Conservation (phyloP, 2,797 vertebrate species). For the Neosalanx taihuensis region DNA sequence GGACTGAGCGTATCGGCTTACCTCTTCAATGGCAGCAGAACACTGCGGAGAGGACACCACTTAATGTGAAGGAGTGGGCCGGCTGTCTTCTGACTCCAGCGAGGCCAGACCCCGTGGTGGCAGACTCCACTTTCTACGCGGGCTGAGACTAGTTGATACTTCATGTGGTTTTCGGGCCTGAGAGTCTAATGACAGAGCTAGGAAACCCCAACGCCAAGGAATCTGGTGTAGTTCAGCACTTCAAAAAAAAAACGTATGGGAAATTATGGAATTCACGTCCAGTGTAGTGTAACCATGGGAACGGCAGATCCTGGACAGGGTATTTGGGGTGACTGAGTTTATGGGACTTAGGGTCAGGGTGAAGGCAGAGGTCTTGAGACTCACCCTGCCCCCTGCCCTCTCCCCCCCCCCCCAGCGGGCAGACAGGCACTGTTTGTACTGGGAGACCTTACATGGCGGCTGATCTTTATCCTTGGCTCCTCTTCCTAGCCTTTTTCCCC, state of each 20-base stretch:
- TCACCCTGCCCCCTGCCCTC: too few species aligned
- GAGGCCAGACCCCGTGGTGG: constrained; percentile 40
- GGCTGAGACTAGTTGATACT: constrained; percentile 54
- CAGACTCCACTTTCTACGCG: constrained; percentile 44
- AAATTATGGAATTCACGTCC: constrained; percentile 51
- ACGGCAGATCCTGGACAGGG: constrained; percentile 37
- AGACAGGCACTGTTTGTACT: constrained; percentile 8
- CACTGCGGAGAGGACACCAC: constrained; percentile 18
- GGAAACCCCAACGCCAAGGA: constrained; percentile 47
- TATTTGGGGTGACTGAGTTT: constrained; percentile 40
- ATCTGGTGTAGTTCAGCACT: constrained; percentile 57
- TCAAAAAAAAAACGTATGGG: constrained; percentile 56
- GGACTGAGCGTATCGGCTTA: constrained; percentile 18
- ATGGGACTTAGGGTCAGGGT: neutral
- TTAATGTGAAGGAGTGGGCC: constrained; percentile 18
- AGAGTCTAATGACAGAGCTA: constrained; percentile 68
- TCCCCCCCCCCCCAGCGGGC: neutral
- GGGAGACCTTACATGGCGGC: constrained; percentile 25
- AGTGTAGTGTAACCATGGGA: constrained; percentile 55
- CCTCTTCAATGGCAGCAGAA: constrained; percentile 46
- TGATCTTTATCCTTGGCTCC: constrained; percentile 50
- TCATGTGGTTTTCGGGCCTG: constrained; percentile 64
- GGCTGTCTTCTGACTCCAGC: constrained; percentile 48
- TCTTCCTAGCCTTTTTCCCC: constrained; percentile 57
- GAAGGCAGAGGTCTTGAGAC: neutral